A percentile compares a stretch with the other conserved stretches of the same genome.
Evolutionary conservation across 2,113 vertebrate genomes (phyloP).

Genomic region (Hyla sarda): DNA sequence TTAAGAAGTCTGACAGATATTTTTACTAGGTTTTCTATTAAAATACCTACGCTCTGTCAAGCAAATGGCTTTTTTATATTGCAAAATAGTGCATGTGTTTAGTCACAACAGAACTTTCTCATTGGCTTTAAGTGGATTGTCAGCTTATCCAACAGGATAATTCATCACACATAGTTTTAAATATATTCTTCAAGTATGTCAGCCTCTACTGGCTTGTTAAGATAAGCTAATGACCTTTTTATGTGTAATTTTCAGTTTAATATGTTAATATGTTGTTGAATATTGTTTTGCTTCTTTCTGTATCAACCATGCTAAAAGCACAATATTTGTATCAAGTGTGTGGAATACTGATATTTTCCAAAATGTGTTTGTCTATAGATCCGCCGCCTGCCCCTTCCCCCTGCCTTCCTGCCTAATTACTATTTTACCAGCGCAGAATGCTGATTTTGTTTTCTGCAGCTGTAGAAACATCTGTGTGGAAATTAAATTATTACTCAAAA

Average conservation of each 20-base stretch:
- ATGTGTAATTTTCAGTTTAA: not conserved
- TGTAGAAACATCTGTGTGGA: slow-evolving; percentile 49
- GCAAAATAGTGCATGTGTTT: too few relatives aligned
- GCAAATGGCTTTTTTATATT: too few relatives aligned
- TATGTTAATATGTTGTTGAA: not conserved
- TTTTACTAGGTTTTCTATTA: too few relatives aligned
- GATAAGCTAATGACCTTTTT: slow-evolving; percentile 8
- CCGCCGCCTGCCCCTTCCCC: not conserved
- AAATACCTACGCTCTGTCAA: too few relatives aligned
- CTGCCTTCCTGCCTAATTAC: slow-evolving; percentile 18
- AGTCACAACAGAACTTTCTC: not conserved
- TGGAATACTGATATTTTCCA: not conserved
- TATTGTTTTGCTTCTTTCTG: not conserved
- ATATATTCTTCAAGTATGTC: not conserved
- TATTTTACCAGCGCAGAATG: slow-evolving; percentile 39
- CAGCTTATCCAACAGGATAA: not conserved
- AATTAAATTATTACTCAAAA: slow-evolving; percentile 50
- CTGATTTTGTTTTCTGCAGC: slow-evolving; percentile 31
- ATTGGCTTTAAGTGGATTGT: not conserved
- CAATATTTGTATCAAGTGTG: not conserved
- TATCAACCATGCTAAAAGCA: not conserved
- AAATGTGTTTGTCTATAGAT: not conserved
- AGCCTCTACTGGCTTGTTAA: not conserved
- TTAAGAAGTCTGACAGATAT: too few relatives aligned
- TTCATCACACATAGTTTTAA: not conserved